phyloP scores from a whole-genome alignment of 2,797 vertebrate species.

The Onychomys torridus region DNA sequence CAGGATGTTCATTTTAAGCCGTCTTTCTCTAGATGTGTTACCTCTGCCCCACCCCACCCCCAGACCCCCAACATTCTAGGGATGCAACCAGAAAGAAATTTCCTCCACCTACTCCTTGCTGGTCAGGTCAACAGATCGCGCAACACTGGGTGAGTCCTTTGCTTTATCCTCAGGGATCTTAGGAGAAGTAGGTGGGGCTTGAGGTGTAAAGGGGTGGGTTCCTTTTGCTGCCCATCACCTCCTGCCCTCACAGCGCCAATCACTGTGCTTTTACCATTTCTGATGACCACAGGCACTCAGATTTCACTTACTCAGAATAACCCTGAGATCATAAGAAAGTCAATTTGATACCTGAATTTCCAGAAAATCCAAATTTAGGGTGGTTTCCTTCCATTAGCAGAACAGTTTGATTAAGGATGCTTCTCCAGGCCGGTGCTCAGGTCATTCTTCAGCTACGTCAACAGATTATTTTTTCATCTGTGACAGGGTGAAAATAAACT shows the following conservation, averaged over 20 bases:
- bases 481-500: conserved; percentile 80
- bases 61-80: not conserved
- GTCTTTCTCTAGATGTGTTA: not conserved
- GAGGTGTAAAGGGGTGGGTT: conserved; percentile 44
- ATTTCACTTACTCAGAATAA: conserved; percentile 38
- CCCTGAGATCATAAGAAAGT: not conserved
- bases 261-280: not conserved
- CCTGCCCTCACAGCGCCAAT: conserved; percentile 5
- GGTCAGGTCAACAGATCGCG: conserved; percentile 20
- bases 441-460: conserved; percentile 69
- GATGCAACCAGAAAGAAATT: not conserved
- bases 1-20: not conserved
- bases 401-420: conserved; percentile 66
- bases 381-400: conserved; percentile 37
- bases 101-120: not conserved
- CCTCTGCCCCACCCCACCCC: not conserved
- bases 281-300: not conserved
- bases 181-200: not conserved
- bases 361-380: not conserved
- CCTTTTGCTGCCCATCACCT: not conserved
- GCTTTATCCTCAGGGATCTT: not conserved
- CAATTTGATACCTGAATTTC: conserved; percentile 33
- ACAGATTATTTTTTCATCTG: conserved; percentile 81
- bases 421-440: conserved; percentile 2
- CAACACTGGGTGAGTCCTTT: not conserved